Base-by-base conservation (phyloP, 2,888 invertebrate species). In the Lasioglossum lativentre region DNA sequence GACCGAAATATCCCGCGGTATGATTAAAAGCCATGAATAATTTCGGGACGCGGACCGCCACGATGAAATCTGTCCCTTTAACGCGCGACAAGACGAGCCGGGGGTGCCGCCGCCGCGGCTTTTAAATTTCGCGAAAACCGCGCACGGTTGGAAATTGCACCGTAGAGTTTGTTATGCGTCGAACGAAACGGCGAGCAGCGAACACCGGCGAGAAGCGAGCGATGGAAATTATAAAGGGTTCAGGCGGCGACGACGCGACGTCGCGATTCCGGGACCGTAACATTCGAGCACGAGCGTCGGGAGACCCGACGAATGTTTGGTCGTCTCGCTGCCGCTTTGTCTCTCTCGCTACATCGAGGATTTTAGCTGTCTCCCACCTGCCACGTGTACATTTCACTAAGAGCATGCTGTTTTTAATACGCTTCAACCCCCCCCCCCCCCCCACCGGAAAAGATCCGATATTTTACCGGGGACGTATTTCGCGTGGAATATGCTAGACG, bases 171-270 rank as follows among this genome's bases (percentile, higher is more conserved):
- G 66, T 74, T 71, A 34, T 42, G 56, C n/a, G 42, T 6, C 30
- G 68, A 63, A 40, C 19, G 59, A 75, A 71, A 34, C 59, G 40
- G 40, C 47, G 40, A 27, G 71, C 34, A 80, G 40, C 19, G 52
- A 52, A 23, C 23, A 52, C 23, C 23, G 52, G 52, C 23, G 23
- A 52, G 23, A 52, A 38, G 73, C 47, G 38, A 19, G 40, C n/a
- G n/a, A 34, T 71, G 42, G n/a, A 19, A 70, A 42, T 80, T 40
- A 78, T 47, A 30, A 42, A 81, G 38, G 59, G 63, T 59, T 72
- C 45, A 10, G 40, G 38, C 6, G 6, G n/a, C 23, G 56, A 23
- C 19, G 56, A 23, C 19, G 56, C 19, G 27, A 52, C 38, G 10
- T 16, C 23, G 66, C n/a, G 47, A 73, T 73, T 38, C 71, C 52